Conservation (phyloP, 1,140 invertebrate genomes). For the Caenorhabditis remanei region DNA sequence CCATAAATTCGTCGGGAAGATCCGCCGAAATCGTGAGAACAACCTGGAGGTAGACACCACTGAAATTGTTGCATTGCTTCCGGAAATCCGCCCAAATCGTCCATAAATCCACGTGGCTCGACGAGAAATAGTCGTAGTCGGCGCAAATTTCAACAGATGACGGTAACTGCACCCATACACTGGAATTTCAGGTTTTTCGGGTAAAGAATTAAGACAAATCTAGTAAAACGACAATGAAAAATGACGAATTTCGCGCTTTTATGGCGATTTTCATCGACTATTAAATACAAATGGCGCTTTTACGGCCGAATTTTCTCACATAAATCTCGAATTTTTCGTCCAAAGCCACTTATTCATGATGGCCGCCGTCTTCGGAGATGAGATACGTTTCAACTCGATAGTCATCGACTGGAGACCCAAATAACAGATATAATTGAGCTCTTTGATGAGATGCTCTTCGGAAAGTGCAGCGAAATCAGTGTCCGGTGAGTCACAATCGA, state of each 20-base stretch:
- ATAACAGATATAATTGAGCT: conserved; percentile 69
- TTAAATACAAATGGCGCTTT: neutral
- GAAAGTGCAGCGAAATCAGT: conserved; percentile 67
- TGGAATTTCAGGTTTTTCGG: conserved; percentile 28
- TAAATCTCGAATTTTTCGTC: conserved; percentile 58
- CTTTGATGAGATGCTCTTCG: conserved; percentile 58
- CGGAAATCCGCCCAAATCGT: conserved; percentile 70
- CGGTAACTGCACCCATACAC: conserved; percentile 73
- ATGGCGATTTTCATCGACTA: neutral
- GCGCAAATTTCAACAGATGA: conserved; percentile 47
- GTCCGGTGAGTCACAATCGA: conserved; percentile 71
- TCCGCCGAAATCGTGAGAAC: conserved; percentile 44
- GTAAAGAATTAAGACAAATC: no score
- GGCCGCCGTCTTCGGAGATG: conserved; percentile 67
- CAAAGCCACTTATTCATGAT: conserved; percentile 68
- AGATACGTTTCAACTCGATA: conserved; percentile 65
- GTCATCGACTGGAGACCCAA: conserved; percentile 68
- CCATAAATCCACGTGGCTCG: conserved; percentile 67
- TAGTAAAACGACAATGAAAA: no score
- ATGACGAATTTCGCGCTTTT: neutral
- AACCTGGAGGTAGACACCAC: conserved; percentile 17
- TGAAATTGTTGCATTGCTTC: conserved; percentile 56
- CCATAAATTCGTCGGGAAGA: conserved; percentile 70
- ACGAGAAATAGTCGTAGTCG: neutral
- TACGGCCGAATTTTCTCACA: neutral